phyloP scores from a whole-genome alignment of 2,888 invertebrate genomes.

The Microctonus brassicae region DNA sequence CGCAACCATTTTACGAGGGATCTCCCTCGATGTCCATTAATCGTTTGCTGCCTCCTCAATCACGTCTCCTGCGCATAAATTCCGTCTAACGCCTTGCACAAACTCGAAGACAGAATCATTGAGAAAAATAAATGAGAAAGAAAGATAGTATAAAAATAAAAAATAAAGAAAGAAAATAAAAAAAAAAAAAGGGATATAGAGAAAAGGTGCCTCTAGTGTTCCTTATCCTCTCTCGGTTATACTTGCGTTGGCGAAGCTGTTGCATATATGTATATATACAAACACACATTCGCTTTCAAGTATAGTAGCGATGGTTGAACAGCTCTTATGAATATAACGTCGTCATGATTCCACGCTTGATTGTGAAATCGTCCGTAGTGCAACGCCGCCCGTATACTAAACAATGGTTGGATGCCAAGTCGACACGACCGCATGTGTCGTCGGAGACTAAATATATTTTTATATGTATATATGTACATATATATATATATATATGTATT shows the following conservation, averaged over 20 bases:
- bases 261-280: conserved; percentile 16
- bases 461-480: background rate
- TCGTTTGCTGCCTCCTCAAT: conserved; percentile 40
- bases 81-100: conserved; percentile 31
- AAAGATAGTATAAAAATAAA: background rate
- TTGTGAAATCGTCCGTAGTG: conserved; percentile 55
- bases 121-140: background rate
- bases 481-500: background rate
- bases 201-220: background rate
- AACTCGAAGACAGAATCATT: conserved; percentile 7
- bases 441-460: background rate
- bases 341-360: conserved; percentile 60
- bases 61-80: conserved; percentile 37
- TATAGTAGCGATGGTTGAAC: conserved; percentile 33
- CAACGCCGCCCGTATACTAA: conserved; percentile 51
- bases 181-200: background rate
- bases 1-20: conserved; percentile 31
- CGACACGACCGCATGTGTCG: background rate
- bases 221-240: background rate
- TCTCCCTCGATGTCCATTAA: conserved; percentile 35
- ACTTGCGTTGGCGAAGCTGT: conserved; percentile 27
- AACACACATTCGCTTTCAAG: conserved; percentile 39
- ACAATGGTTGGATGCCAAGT: conserved; percentile 49
- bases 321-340: conserved; percentile 53
- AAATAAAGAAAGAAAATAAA: background rate